Base-by-base conservation (phyloP, 1,140 invertebrate genomes). In the Drosophila arizonae region DNA sequence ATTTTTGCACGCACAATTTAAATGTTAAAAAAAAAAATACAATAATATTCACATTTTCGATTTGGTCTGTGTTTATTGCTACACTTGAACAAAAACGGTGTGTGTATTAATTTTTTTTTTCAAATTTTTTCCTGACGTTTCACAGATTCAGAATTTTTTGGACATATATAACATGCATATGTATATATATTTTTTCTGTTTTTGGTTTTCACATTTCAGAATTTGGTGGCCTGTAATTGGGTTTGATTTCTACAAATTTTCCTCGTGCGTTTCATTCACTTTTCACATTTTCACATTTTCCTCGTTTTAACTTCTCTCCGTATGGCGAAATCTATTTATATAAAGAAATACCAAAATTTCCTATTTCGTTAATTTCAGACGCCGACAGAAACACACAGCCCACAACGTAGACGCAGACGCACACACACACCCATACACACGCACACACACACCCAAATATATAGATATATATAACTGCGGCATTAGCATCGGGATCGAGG, bases 281-380 rank as follows among this genome's bases (percentile, higher is more conserved):
- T 87, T 88, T 87, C 84, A 87, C 84, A 88, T 88, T 88, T 88
- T 84, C 70, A 87, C 84, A 88, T 88, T 88, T 88, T 84, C 67
- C 72, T 69, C 66, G 69, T 58, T 70, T 71, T 84, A 70, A 76
- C 62, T 74, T 68, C 68, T 72, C 75, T 73, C 64, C 79, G 84
- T 88, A 88, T 88, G 84, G 84, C 84, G 63, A 88, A 88, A 68
- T 88, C 84, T 88, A 88, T 88, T 88, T 88, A 80, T 88, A 87
- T 70, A 79, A 74, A 82, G 43, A 87, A 84, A 88, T 88, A 88
- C 79, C 85, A 88, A 88, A 88, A 88, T 88, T 88, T 88, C 84
- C 84, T 84, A 88, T 88, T 88, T 89, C 85, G 79, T 80, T 79
- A 79, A 86, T 86, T 86, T 86, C 81, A 86, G 81, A 76, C 72